Base-by-base conservation (phyloP, 2,113 vertebrate genomes). In the Hoplias malabaricus region DNA sequence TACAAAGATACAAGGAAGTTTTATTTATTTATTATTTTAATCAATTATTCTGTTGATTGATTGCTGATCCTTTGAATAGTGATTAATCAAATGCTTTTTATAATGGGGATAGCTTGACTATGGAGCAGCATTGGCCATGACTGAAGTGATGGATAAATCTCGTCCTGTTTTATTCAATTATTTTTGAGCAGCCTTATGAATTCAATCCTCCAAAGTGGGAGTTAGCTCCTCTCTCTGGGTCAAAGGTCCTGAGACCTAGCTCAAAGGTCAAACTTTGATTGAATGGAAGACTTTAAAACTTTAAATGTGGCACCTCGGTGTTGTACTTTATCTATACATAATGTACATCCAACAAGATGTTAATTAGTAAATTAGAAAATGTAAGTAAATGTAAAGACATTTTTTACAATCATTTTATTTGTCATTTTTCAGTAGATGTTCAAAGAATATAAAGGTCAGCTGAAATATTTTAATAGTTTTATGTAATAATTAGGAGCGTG, bases 141-240 rank as follows among this genome's bases (percentile, higher is more conserved):
- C 93, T 94, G 93, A 93, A 93, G 93, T 94, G 93, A 95, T 94
- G 93, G 93, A 95, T 94, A 92, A 92, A 90, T 90, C 87, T 86
- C 87, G 90, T 92, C 91, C 92, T 91, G 90, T 94, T 93, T 94
- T 93, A 94, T 93, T 90, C 92, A 94, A 94, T 94, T 95, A 94
- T 92, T 93, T 93, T 92, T 91, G 87, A 92, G 88, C 88, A 87
- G 86, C 94, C 91, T 93, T 94, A 94, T 95, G 94, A 94, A 95
- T 95, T 95, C 93, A 89, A 88, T 89, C 91, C 92, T 91, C 92
- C 66, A 91, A 90, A 94, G 92, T 85, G 86, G 92, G 90, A 91
- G 89, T 91, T 93, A 93, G 93, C 93, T 94, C 91, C 93, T 94
- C 92, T 71, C 84, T 92, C 88, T 91, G 91, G 93, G 93, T 92